Evolutionary conservation across 2,888 invertebrate genomes (phyloP), one percentile per base, ranked within the genome.

Genomic region (Melinaea menophilus): DNA sequence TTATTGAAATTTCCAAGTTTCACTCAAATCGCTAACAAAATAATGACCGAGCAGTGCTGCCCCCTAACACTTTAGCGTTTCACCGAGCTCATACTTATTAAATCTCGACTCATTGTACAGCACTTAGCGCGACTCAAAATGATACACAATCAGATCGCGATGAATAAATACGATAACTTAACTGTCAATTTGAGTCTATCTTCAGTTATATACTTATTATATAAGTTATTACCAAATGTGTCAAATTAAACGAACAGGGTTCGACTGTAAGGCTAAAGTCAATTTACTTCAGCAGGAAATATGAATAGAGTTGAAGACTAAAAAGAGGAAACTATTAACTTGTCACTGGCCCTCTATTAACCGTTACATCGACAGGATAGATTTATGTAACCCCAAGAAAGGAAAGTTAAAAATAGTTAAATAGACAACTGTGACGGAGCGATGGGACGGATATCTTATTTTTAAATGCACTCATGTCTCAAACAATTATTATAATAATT

Each of bases 271-370:
- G 46, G 41, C 33, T 60, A 66, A 64, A 65, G 65, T 68, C 69
- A 69, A 69, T 68, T 69, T 62, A 65, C 62, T 65, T 54, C 48
- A 61, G 67, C 72, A 72, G 73, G 72, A 75, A 74, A 69, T 67
- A 66, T 58, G 70, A 68, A 65, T 66, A 68, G 64, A 69, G 70
- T 65, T 65, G 68, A 65, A 55, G 60, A 63, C 65, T 71, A 71
- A 72, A 71, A 75, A 80, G 78, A 84, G 88, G 87, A 89, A 88
- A 83, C 87, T 82, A 88, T 89, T 85, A 89, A 88, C 77, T 84
- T 88, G 88, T 89, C 89, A 79, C 76, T 80, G 75, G 72, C 73
- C 75, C 74, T 74, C 81, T 82, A 84, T 86, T 81, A 84, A 77
- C 73, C 77, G 79, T 78, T 76, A 76, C 80, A 80, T 81, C 79